Evolutionary conservation across 1,140 invertebrate species (phyloP).

Genomic region (Melanaphis sacchari): DNA sequence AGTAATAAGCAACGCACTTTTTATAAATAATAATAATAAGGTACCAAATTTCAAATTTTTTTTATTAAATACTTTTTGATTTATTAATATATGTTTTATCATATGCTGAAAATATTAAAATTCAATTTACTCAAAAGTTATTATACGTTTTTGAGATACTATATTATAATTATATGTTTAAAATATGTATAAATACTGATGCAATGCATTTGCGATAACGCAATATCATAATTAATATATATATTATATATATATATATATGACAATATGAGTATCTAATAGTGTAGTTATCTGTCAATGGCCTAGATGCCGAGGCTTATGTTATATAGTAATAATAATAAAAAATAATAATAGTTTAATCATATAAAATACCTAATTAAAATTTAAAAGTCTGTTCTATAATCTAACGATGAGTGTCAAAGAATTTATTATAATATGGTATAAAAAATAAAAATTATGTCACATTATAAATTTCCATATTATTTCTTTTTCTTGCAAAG

Average conservation of each 20-base stretch:
- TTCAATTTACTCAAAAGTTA: not conserved
- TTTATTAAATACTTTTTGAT: not conserved
- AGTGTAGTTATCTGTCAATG: not conserved
- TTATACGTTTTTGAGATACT: not conserved
- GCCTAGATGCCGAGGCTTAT: not conserved
- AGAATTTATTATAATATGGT: not conserved
- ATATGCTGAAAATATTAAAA: not conserved
- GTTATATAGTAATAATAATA: not conserved
- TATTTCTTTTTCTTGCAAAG: not conserved
- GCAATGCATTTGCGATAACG: not conserved
- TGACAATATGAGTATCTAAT: not conserved
- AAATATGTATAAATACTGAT: not conserved
- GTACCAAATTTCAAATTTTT: not conserved
- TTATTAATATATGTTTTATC: not conserved
- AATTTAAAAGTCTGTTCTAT: not conserved
- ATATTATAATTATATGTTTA: no score
- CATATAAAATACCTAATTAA: conserved; percentile 4
- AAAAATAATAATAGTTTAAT: not conserved
- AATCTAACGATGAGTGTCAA: not conserved
- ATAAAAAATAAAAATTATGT: not conserved
- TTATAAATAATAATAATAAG: no score
- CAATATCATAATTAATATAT: no score
- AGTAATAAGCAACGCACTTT: no score
- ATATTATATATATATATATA: no score
- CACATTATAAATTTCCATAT: not conserved